Percentiles rank a stretch among this genome's conserved stretches.
phyloP scores from a whole-genome alignment of 2,888 invertebrate species.

The Biston betularia region DNA sequence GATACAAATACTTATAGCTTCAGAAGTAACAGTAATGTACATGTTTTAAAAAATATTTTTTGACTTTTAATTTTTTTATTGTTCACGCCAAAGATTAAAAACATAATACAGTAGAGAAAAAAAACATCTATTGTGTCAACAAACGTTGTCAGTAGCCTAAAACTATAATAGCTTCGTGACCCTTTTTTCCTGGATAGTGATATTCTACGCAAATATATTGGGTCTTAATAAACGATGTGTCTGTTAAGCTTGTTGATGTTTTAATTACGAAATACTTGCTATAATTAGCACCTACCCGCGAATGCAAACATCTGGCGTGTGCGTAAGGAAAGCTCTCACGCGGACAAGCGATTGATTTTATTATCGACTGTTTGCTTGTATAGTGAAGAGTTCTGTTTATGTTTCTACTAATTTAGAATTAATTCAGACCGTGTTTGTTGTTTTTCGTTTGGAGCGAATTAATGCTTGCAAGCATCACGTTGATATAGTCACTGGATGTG shows the following conservation, averaged over 20 bases:
- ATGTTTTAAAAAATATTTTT: too few relatives aligned
- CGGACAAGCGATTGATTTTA: slow-evolving; percentile 39
- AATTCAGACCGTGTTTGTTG: neutral
- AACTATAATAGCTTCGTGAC: too few relatives aligned
- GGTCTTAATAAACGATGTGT: neutral
- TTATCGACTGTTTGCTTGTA: slow-evolving; percentile 35
- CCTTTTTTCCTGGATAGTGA: too few relatives aligned
- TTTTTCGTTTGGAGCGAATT: neutral
- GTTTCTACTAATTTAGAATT: slow-evolving; percentile 7
- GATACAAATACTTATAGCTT: too few relatives aligned
- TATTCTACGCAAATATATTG: too few relatives aligned
- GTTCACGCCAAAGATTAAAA: too few relatives aligned
- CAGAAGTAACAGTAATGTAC: too few relatives aligned
- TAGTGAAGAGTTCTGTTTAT: slow-evolving; percentile 16
- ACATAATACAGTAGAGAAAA: too few relatives aligned
- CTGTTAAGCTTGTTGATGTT: neutral
- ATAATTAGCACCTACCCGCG: slow-evolving; percentile 49
- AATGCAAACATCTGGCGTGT: slow-evolving; percentile 48
- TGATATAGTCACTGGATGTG: neutral
- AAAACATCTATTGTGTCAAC: too few relatives aligned
- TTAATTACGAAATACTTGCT: slow-evolving; percentile 41
- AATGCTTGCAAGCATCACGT: neutral
- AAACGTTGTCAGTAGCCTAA: too few relatives aligned
- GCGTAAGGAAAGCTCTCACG: slow-evolving; percentile 42
- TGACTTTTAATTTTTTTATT: too few relatives aligned